These are phyloP conservation scores for Sebastes glaucus DNA, from an alignment of 2,797 vertebrate genomes.

Conservation along the genomic window DNA sequence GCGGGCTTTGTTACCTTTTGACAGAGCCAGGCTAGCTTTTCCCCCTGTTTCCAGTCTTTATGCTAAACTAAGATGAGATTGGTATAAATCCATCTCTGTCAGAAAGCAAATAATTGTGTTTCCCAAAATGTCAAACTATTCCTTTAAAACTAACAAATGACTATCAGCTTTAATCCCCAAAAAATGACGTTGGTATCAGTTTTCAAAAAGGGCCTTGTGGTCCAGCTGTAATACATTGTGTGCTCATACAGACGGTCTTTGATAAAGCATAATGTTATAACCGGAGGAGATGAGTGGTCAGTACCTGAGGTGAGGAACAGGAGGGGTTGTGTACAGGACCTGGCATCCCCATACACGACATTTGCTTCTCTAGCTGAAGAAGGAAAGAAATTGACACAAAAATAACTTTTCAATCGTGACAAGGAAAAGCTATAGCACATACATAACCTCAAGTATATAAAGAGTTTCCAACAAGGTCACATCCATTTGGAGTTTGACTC, in stretches of 20 bases:
- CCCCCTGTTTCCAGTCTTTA: neutral
- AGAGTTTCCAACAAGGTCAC: conserved; percentile 40
- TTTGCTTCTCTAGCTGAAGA: conserved; percentile 94
- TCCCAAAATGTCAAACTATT: neutral
- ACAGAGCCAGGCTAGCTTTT: neutral
- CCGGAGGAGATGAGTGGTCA: conserved; percentile 74
- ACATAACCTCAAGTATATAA: conserved; percentile 13
- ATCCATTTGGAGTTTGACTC: conserved; percentile 53
- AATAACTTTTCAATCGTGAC: conserved; percentile 47
- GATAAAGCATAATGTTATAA: neutral
- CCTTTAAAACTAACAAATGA: neutral
- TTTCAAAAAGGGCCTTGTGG: neutral
- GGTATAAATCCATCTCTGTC: neutral
- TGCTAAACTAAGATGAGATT: neutral
- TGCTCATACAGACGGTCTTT: neutral
- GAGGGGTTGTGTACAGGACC: conserved; percentile 91
- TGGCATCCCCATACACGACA: conserved; percentile 93
- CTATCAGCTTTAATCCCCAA: neutral
- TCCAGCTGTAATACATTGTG: neutral
- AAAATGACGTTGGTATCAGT: neutral
- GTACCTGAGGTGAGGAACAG: conserved; percentile 92
- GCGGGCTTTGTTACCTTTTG: neutral
- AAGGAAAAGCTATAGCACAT: conserved; percentile 37
- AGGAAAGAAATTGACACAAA: conserved; percentile 38
- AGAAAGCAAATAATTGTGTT: neutral